Base-by-base conservation (phyloP, 2,113 vertebrate species). In the Plecotus auritus region DNA sequence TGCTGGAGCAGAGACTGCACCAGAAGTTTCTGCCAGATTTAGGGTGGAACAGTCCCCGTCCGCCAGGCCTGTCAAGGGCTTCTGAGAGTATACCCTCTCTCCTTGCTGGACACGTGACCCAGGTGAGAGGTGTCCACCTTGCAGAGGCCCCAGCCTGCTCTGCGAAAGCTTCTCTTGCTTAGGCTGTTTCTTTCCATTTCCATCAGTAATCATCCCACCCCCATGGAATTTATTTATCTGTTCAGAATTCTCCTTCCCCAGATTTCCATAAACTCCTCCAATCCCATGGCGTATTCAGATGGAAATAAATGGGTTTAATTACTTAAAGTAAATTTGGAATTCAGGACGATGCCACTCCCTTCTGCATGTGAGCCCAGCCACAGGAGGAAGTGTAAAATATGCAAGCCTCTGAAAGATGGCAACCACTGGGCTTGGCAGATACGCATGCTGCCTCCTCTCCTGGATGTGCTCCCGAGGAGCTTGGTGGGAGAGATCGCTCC, bases 241-340 rank as follows among this genome's bases (percentile, higher is more conserved):
- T 74, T 83, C 35, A 42, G 56, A 83, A 64, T 82, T 87, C 95
- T 83, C 69, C 37, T 90, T 82, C 85, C 91, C 40, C 95, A 90
- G 87, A 96, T 95, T 90, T 93, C 92, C 92, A 85, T 95, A 97
- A 96, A 96, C 56, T 88, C 78, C 85, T 95, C 90, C 90, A 87
- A 95, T 37, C 77, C 93, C 69, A 66, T 47, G 28, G 78, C 86
- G 92, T 94, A 95, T 97, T 97, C 95, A 96, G 85, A 95, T 96
- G 95, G 94, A 97, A 97, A 97, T 96, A 96, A 97, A 96, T 85
- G 95, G 83, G 88, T 96, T 97, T 97, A 97, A 97, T 97, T 97
- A 97, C 95, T 97, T 95, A 93, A 96, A 96, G 93, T 94, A 92
- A 95, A 97, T 97, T 96, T 97, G 93, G 93, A 97, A 95, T 96